These are phyloP conservation scores for Leucophenga varia DNA, from an alignment of 1,140 invertebrate species.

Conservation along the genomic window DNA sequence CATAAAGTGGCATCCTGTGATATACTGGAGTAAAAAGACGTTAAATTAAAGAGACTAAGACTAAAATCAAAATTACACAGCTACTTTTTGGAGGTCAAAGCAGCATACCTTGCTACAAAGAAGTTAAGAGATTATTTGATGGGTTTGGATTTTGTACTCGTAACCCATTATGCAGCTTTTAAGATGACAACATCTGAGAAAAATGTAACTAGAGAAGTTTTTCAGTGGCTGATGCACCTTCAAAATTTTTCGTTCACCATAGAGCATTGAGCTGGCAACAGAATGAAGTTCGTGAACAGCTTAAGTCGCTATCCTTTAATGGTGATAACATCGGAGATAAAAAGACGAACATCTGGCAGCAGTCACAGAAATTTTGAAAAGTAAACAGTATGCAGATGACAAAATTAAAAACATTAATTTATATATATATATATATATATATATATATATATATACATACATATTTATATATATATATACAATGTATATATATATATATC, in stretches of 20 bases:
- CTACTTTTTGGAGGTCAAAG: conserved; percentile 26
- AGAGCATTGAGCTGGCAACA: conserved; percentile 42
- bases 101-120: conserved; percentile 38
- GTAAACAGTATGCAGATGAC: too few species aligned
- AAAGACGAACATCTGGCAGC: conserved; percentile 9
- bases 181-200: conserved; percentile 48
- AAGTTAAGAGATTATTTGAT: conserved; percentile 43
- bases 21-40: conserved; percentile 8
- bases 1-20: conserved; percentile 4
- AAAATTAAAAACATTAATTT: too few species aligned
- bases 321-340: not conserved
- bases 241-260: conserved; percentile 52
- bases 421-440: too few species aligned
- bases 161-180: conserved; percentile 50
- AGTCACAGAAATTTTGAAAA: too few species aligned
- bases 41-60: too few species aligned
- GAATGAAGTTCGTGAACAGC: conserved; percentile 43
- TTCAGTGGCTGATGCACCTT: conserved; percentile 50
- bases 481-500: too few species aligned
- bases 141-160: conserved; percentile 42
- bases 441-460: too few species aligned
- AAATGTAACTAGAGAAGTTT: conserved; percentile 30
- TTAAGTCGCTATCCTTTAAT: conserved; percentile 41
- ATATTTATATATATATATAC: too few species aligned
- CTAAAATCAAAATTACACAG: conserved; percentile 7